Conservation (phyloP, 2,113 vertebrate genomes). For the Lepus americanus region DNA sequence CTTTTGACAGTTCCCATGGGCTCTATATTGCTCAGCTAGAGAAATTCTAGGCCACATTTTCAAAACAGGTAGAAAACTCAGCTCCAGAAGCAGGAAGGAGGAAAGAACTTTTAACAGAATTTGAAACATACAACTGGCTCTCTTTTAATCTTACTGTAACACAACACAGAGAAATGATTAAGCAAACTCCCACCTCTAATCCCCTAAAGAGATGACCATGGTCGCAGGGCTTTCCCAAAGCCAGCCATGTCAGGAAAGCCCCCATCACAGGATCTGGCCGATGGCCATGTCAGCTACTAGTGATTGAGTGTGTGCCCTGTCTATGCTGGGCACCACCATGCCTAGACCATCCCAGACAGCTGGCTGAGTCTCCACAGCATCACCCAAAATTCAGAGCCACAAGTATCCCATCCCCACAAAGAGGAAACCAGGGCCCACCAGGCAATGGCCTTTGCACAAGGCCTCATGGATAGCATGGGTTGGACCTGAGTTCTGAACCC, state of each 20-base stretch:
- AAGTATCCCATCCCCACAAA: neutral
- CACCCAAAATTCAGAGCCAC: neutral
- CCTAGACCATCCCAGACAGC: neutral
- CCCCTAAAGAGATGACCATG: neutral
- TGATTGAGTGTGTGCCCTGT: neutral
- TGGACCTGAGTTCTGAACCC: neutral
- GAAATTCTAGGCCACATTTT: slow-evolving; percentile 82
- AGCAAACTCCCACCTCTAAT: neutral
- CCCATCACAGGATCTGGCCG: neutral
- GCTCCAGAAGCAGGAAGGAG: slow-evolving; percentile 51
- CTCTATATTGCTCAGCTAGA: slow-evolving; percentile 79
- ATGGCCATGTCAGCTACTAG: neutral
- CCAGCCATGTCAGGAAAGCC: neutral
- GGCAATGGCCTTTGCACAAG: neutral
- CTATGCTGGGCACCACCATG: neutral
- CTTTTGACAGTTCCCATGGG: slow-evolving; percentile 83
- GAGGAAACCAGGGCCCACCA: neutral
- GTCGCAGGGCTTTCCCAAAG: neutral
- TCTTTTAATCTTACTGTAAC: neutral
- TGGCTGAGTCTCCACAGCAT: neutral
- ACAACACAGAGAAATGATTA: neutral
- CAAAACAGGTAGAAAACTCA: slow-evolving; percentile 82
- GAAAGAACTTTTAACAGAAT: neutral
- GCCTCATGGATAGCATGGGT: neutral
- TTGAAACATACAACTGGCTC: neutral